Conservation (phyloP, 1,140 invertebrate genomes). For the Sweltsa coloradensis region DNA sequence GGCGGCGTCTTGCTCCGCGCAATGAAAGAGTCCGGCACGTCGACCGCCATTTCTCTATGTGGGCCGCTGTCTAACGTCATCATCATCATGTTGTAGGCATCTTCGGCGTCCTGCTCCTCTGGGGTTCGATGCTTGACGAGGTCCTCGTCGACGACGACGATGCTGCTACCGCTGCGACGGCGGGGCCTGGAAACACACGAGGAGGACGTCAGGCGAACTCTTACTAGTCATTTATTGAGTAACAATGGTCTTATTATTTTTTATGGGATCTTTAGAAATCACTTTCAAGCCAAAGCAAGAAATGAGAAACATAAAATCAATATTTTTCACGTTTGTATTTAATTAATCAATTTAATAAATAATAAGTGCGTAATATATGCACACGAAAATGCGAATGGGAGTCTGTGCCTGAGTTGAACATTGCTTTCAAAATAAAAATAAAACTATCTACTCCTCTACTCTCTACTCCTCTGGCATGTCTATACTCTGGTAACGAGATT, state of each 20-base stretch:
- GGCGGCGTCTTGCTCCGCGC: conserved; percentile 82
- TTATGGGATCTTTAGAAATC: too few species aligned
- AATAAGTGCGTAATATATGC: too few species aligned
- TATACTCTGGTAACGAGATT: background rate
- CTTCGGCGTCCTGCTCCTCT: conserved; percentile 22
- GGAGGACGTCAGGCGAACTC: too few species aligned
- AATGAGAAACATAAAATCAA: too few species aligned
- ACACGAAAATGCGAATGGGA: too few species aligned
- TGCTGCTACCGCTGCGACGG: conserved; percentile 50
- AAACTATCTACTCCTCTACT: background rate
- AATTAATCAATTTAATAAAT: too few species aligned
- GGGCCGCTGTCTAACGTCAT: conserved; percentile 52
- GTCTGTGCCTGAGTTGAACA: too few species aligned
- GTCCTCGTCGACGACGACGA: conserved; percentile 46
- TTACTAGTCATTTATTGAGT: too few species aligned
- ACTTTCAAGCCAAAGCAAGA: too few species aligned
- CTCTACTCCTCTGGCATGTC: background rate
- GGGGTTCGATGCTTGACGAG: conserved; percentile 29
- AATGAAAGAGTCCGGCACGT: conserved; percentile 92
- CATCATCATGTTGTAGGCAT: conserved; percentile 41
- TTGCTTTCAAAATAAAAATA: too few species aligned
- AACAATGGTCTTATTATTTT: too few species aligned
- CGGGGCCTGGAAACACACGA: conserved; percentile 45
- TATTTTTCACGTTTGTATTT: too few species aligned
- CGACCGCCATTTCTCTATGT: conserved; percentile 94